A percentile compares a stretch with the other conserved stretches of the same genome.
Conservation (phyloP, 2,113 vertebrate genomes). For the Python bivittatus region DNA sequence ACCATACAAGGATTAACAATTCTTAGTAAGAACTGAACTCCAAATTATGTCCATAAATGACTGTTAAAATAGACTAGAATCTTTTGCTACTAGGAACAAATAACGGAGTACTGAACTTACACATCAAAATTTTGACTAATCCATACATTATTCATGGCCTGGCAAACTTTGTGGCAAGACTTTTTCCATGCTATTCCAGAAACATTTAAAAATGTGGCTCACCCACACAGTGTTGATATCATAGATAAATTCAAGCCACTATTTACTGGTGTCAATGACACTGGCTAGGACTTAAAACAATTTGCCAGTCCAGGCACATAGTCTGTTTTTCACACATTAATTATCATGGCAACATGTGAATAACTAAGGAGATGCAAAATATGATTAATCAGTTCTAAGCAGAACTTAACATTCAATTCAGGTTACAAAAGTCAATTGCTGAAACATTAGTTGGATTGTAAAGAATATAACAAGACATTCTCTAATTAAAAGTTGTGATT, state of each 20-base stretch:
- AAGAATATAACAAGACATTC: slow-evolving; percentile 40
- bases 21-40: slow-evolving; percentile 23
- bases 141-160: not conserved
- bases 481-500: slow-evolving; percentile 57
- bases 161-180: not conserved
- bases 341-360: not conserved
- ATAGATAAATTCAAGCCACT: not conserved
- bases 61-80: slow-evolving; percentile 30
- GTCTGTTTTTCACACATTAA: not conserved
- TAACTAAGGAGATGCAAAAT: not conserved
- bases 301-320: not conserved
- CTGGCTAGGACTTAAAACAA: not conserved
- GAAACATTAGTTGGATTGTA: slow-evolving; percentile 37
- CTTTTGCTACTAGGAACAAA: not conserved
- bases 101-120: slow-evolving; percentile 16
- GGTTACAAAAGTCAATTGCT: slow-evolving; percentile 21
- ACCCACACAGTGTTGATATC: not conserved
- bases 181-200: not conserved
- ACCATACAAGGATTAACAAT: slow-evolving; percentile 25
- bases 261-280: not conserved
- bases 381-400: not conserved
- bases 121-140: not conserved
- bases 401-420: slow-evolving; percentile 15
- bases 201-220: not conserved
- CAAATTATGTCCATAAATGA: slow-evolving; percentile 48